phyloP scores from a whole-genome alignment of 2,113 vertebrate species.

The Lophochroa leadbeateri region DNA sequence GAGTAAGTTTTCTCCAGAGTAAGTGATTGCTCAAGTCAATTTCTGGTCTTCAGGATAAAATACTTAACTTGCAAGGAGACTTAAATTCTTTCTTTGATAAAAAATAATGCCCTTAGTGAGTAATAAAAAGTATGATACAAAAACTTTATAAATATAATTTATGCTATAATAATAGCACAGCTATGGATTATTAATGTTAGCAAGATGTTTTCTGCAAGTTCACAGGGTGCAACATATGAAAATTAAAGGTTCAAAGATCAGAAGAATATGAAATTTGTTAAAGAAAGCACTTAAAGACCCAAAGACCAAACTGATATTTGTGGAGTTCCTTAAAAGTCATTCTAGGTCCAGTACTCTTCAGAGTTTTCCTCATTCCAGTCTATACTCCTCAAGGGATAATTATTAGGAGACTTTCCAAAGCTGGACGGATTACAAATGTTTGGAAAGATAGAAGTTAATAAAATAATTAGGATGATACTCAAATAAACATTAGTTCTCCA shows the following conservation, averaged over 20 bases:
- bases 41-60: neutral
- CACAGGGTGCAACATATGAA: neutral
- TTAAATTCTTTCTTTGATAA: neutral
- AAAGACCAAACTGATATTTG: neutral
- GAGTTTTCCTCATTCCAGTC: neutral
- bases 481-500: neutral
- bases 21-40: neutral
- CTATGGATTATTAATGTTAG: neutral
- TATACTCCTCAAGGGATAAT: neutral
- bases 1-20: neutral
- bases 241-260: neutral
- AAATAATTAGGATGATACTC: neutral
- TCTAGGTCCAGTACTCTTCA: neutral
- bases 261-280: neutral
- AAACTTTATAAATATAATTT: neutral
- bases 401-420: neutral
- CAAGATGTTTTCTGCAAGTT: neutral
- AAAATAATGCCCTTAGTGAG: neutral
- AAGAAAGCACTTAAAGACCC: neutral
- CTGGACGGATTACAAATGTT: neutral
- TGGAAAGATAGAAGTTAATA: neutral
- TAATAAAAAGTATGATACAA: neutral
- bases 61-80: neutral
- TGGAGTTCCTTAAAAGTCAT: neutral
- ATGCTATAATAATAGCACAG: neutral